Conservation (phyloP, 2,888 invertebrate genomes). For the Ephialtes manifestator region DNA sequence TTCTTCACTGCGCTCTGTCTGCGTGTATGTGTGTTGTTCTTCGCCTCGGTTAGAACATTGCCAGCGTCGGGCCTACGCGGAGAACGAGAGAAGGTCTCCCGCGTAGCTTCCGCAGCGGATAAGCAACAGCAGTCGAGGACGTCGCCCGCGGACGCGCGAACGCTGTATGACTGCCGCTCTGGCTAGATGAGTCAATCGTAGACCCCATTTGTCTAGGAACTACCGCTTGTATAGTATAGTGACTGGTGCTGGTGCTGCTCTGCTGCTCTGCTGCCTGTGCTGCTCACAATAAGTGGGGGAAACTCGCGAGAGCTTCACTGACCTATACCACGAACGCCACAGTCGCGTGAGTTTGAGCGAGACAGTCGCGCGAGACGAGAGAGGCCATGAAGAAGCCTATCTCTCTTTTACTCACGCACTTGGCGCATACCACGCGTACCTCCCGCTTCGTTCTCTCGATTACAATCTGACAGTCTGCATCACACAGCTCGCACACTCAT, state of each 20-base stretch:
- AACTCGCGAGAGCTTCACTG: conserved; percentile 81
- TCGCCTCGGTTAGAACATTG: conserved; percentile 22
- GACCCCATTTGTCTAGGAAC: conserved; percentile 84
- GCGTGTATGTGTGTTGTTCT: conserved; percentile 31
- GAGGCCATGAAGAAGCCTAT: conserved; percentile 52
- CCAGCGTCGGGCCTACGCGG: conserved; percentile 59
- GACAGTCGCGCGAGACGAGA: conserved; percentile 46
- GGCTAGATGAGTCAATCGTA: conserved; percentile 83
- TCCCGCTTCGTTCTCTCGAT: conserved; percentile 38
- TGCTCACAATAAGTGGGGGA: conserved; percentile 71
- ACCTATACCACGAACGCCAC: conserved; percentile 82
- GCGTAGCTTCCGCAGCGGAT: conserved; percentile 53
- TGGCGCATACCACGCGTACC: conserved; percentile 9
- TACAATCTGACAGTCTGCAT: conserved; percentile 31
- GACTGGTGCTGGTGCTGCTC: neutral
- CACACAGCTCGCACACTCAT: neutral
- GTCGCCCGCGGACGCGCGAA: conserved; percentile 52
- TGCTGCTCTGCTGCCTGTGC: conserved; percentile 15
- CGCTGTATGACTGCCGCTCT: conserved; percentile 65
- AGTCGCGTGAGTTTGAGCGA: conserved; percentile 70
- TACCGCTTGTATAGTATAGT: conserved; percentile 42
- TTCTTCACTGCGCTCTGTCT: conserved; percentile 35
- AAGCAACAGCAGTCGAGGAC: conserved; percentile 25
- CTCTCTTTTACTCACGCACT: conserved; percentile 39
- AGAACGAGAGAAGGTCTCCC: conserved; percentile 59